Evolutionary conservation across 1,140 invertebrate species (phyloP).

Genomic region (Pseudomyrmex flavicornis): DNA sequence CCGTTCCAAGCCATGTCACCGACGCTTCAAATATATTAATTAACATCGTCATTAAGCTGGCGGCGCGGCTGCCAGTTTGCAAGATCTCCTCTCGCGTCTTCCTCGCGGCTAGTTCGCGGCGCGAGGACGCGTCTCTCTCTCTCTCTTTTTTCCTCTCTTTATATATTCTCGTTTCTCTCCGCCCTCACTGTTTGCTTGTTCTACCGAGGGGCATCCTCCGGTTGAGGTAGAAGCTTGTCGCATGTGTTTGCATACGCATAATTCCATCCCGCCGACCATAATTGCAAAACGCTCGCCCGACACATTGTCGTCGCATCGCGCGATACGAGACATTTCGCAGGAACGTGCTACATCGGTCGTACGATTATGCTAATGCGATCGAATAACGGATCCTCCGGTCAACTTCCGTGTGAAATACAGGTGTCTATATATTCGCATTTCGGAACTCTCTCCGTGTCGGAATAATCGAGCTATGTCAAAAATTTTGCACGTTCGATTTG

Average conservation of each 20-base stretch:
- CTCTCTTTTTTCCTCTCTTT: constrained; percentile 4
- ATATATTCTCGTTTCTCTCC: too few species aligned
- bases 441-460: background rate
- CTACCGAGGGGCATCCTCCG: constrained; percentile 26
- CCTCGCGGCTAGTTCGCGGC: background rate
- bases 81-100: constrained; percentile 46
- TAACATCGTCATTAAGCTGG: constrained; percentile 82
- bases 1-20: constrained; percentile 64
- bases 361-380: constrained; percentile 70
- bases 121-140: constrained; percentile 6
- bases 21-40: constrained; percentile 81
- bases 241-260: constrained; percentile 63
- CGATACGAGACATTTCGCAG: constrained; percentile 62
- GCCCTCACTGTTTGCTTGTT: background rate
- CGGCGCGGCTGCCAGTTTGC: constrained; percentile 63
- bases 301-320: constrained; percentile 62
- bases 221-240: constrained; percentile 24
- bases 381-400: constrained; percentile 56
- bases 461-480: background rate
- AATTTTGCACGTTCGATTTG: background rate
- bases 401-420: constrained; percentile 52
- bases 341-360: constrained; percentile 64
- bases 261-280: constrained; percentile 49
- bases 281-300: constrained; percentile 31
- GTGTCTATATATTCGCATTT: constrained; percentile 28